Evolutionary conservation across 2,888 invertebrate species (phyloP), one percentile per base, ranked within the genome.

Genomic region (Protonemura montana): DNA sequence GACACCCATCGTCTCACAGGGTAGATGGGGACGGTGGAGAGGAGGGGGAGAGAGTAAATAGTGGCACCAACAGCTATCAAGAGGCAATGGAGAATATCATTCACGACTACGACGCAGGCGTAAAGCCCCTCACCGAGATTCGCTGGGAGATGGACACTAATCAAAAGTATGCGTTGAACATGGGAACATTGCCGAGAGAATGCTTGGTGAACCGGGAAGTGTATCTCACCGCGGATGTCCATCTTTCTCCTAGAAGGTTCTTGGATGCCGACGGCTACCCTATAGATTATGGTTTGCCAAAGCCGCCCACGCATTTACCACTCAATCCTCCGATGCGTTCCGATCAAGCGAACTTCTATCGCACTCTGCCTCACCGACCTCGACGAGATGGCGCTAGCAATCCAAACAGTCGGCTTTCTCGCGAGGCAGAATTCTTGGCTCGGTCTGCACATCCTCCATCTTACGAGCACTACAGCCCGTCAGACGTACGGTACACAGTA

Each of bases 241-340:
- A 95, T 89, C 92, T 96, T 85, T 95, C 95, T 90, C 95, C 95
- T 0, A 94, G 95, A n/a, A 91, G 91, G 85, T 95, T 96, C 90
- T 92, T 96, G 89, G 95, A 95, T 89, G 94, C 94, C 88, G 96
- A 97, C 88, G 96, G 95, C n/a, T 95, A 95, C 90, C 96, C 96
- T 7, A 93, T 95, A 87, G 96, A 96, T 90, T 96, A 95, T 89
- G 96, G 96, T 27, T 91, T 96, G 81, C 95, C 96, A 0, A 95
- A 95, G 90, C 92, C 95, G 87, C 92, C 93, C 0, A 16, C 92
- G 91, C 89, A 86, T 25, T 83, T 88, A 35, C 87, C 88, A 1
- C 81, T 87, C 0, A 85, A 87, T 27, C 80, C 87, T 27, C 87
- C 89, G 13, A 87, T 88, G 41, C 88, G 88, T 87, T 87, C 88